Evolutionary conservation across 2,888 invertebrate genomes (phyloP).

Genomic region (Brenthis hecate): DNA sequence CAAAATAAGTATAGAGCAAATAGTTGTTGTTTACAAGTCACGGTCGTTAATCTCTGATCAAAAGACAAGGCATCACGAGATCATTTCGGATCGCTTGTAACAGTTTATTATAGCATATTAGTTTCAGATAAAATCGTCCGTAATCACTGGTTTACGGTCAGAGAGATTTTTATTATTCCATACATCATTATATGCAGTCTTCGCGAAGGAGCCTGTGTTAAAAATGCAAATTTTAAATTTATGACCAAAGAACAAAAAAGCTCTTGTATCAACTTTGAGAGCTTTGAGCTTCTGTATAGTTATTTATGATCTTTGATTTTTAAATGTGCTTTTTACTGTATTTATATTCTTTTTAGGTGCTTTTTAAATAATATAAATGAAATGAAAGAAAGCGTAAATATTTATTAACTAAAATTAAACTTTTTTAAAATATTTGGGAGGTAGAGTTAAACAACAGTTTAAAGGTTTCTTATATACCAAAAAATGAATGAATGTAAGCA

Average conservation of each 20-base stretch:
- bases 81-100: slow-evolving; percentile 22
- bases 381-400: no score
- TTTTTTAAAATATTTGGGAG: no score
- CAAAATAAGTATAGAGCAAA: slow-evolving; percentile 7
- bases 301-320: slow-evolving; percentile 21
- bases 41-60: slow-evolving; percentile 17
- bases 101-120: slow-evolving; percentile 40
- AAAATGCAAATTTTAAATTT: slow-evolving; percentile 45
- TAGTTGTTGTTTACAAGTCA: slow-evolving; percentile 17
- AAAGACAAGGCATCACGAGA: slow-evolving; percentile 22
- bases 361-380: neutral
- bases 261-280: slow-evolving; percentile 6
- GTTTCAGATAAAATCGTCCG: slow-evolving; percentile 39
- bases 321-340: neutral
- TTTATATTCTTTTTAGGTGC: neutral
- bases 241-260: slow-evolving; percentile 28
- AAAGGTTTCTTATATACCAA: no score
- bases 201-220: slow-evolving; percentile 32
- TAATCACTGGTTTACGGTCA: slow-evolving; percentile 36
- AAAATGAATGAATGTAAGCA: no score
- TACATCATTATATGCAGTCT: slow-evolving; percentile 38
- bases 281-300: slow-evolving; percentile 19
- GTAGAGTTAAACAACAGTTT: no score
- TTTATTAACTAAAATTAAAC: no score
- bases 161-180: slow-evolving; percentile 34